Conservation (phyloP, 2,797 vertebrate species). For the Loris lydekkerianus region DNA sequence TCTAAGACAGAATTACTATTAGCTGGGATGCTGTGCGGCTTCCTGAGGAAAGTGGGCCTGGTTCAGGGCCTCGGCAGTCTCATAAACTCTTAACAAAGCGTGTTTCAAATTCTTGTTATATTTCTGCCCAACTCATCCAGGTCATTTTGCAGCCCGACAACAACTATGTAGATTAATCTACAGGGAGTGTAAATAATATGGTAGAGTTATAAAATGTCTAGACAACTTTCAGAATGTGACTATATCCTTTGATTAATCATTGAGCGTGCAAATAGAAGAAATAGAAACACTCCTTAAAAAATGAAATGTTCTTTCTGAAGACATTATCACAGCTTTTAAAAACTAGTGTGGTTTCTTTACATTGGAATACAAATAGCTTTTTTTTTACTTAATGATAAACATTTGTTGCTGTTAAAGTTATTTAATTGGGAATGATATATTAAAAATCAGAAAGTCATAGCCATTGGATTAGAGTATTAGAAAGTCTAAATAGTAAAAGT, state of each 20-base stretch:
- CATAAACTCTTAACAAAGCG: neutral
- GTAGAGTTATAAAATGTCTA: conserved; percentile 11
- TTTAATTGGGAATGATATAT: neutral
- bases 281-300: conserved; percentile 47
- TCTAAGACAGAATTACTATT: conserved; percentile 16
- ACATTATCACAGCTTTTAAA: conserved; percentile 23
- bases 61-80: neutral
- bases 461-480: neutral
- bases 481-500: neutral
- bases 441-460: neutral
- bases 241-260: neutral
- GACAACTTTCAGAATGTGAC: neutral
- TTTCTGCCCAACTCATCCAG: neutral
- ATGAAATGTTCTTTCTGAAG: conserved; percentile 23
- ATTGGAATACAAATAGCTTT: neutral
- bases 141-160: neutral
- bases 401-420: conserved; percentile 29
- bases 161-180: neutral
- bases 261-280: conserved; percentile 2
- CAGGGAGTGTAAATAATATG: neutral
- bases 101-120: neutral
- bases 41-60: neutral
- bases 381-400: conserved; percentile 26
- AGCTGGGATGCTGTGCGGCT: neutral
- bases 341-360: conserved; percentile 29